Base-by-base conservation (phyloP, 2,113 vertebrate genomes). In the Clarias magur region DNA sequence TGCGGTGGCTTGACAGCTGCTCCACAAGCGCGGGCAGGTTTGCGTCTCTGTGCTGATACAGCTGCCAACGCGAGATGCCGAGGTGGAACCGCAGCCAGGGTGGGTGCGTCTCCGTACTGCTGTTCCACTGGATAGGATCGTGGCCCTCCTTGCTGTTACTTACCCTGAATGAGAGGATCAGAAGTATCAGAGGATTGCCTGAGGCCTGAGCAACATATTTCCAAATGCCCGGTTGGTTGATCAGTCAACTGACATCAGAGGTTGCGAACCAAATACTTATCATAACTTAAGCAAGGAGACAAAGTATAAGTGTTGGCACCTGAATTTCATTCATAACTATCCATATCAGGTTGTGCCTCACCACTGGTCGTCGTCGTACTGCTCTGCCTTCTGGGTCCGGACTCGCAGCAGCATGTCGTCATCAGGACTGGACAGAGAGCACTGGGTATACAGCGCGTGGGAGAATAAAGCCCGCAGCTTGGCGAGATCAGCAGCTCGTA, bases 81-180 rank as follows among this genome's bases (percentile, higher is more conserved):
- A 96, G 84, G 25, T 96, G 95, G 91, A 96, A 96, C 38, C 93
- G 94, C 13, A 96, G 93, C 96, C 95, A 95, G 0, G 94, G 34
- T 0, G 96, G 95, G 16, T 95, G 94, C 56, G 94, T 93, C 60
- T 92, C 89, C 0, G 88, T 86, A 92, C 87, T 15, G 88, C 93
- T 89, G 93, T 93, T 93, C 94, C 94, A 94, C 88, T 89, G 85
- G 67, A 92, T 73, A 84, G 92, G 88, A 88, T 93, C 92, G 38
- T 91, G 93, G 30, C 56, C 92, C n/a, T 94, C 93, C 89, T 92
- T 92, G 83, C 90, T 94, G 59, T 87, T 91, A 84, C 95, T 96
- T 88, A 94, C 67, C 95, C 96, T 97, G 30, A 83, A 42, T 16
- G 19, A 42, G 38, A 34, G 30, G 48, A 21, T 4, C 16, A 86